Percentiles rank a stretch among this genome's conserved stretches.
phyloP scores from a whole-genome alignment of 2,797 vertebrate species.

The Scolopax rusticola region DNA sequence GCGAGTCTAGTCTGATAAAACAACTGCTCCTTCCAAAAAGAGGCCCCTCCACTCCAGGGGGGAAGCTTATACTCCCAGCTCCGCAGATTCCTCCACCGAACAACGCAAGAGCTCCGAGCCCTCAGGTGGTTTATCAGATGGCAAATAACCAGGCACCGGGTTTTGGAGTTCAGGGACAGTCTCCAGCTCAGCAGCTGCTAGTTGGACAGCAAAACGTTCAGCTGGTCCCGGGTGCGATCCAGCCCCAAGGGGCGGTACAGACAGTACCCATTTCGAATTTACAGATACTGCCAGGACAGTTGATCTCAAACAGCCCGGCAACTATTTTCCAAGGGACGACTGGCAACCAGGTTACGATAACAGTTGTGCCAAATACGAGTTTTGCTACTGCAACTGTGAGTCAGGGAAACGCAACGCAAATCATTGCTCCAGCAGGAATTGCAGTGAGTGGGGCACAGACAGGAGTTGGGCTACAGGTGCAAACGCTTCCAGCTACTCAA shows the following conservation, averaged over 20 bases:
- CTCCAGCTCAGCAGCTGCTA: constrained; percentile 90
- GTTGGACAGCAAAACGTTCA: constrained; percentile 92
- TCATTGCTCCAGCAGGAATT: constrained; percentile 85
- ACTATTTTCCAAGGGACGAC: constrained; percentile 94
- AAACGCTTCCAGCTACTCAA: constrained; percentile 82
- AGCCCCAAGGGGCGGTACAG: constrained; percentile 87
- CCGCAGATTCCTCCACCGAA: constrained; percentile 95
- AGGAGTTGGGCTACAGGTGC: constrained; percentile 88
- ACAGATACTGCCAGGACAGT: constrained; percentile 91
- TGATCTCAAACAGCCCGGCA: constrained; percentile 92
- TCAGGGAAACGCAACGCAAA: constrained; percentile 88
- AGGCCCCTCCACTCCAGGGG: constrained; percentile 95
- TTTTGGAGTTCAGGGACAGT: constrained; percentile 87
- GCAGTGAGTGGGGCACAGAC: constrained; percentile 85
- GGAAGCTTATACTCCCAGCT: constrained; percentile 97
- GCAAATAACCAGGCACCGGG: constrained; percentile 85
- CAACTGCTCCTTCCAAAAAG: constrained; percentile 98
- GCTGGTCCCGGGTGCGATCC: constrained; percentile 91
- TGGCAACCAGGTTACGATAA: constrained; percentile 96
- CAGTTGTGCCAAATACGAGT: constrained; percentile 98
- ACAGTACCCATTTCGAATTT: constrained; percentile 93
- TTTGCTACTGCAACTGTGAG: constrained; percentile 92
- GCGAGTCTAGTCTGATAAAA: constrained; percentile 98
- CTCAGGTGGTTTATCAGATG: constrained; percentile 97
- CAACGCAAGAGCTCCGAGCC: constrained; percentile 88